Evolutionary conservation across 1,140 invertebrate species (phyloP), one percentile per base, ranked within the genome.

Genomic region (Neotoxoptera formosana): DNA sequence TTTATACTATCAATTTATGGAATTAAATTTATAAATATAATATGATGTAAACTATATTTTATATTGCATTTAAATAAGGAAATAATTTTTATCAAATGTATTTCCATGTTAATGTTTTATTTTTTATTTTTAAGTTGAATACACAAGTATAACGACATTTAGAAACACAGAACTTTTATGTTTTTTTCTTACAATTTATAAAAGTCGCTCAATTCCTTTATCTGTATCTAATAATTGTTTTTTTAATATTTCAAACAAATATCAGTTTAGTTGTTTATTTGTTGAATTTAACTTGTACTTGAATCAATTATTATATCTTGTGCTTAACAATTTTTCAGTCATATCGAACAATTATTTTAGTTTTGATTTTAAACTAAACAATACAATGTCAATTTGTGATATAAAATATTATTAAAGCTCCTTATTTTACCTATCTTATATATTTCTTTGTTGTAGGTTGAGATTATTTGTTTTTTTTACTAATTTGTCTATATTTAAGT

Each of bases 301-400:
- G 30, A 4, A 45, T 60, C 23, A 45, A 67, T 90, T 90, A 60
- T 90, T 60, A 90, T n/a, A 60, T 67, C 45, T 90, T 90, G 21
- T 92, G 67, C 67, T 48, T 81, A 41, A 83, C 23, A 81, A 83
- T 36, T 41, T 83, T 92, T 81, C 25, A 67, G 67, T 92, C 45
- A 92, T 92, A 92, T 92, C 45, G 90, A 92, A 92, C 90, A 91
- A 91, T 81, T 83, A 92, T 92, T 92, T 83, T 92, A 83, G 67
- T 92, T 92, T 34, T 92, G 45, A 81, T 83, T 83, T 92, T 34
- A 25, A 81, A 92, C 48, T 83, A 92, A 91, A 92, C 90, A 48
- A 92, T 92, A 83, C 90, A 92, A 92, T 92, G 90, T 92, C 90
- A 48, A 92, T 92, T 83, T 92, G 90, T 92, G 90, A 92, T 92